These are phyloP conservation scores for Aphaenogaster ashmeadi DNA, from an alignment of 1,140 invertebrate genomes.

Conservation along the genomic window DNA sequence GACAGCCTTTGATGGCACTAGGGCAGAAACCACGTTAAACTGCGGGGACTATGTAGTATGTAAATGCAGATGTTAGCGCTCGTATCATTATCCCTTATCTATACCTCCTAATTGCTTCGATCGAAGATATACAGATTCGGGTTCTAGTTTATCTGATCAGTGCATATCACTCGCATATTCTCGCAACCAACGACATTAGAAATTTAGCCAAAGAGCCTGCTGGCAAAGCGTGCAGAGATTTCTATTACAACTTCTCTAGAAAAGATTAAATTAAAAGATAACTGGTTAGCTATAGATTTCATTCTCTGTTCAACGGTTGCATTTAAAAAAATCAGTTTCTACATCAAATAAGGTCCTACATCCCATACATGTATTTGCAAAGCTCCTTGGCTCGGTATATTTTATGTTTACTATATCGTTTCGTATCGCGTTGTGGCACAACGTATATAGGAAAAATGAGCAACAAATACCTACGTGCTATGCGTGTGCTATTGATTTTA, in stretches of 20 bases:
- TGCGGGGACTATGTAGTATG: constrained; percentile 51
- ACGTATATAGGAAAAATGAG: constrained; percentile 31
- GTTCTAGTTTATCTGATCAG: background rate
- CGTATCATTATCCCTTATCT: constrained; percentile 42
- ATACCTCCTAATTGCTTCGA: constrained; percentile 14
- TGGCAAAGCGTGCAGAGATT: background rate
- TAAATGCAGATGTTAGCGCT: constrained; percentile 48
- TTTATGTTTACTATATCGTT: background rate
- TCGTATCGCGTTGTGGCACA: background rate
- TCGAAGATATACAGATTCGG: constrained; percentile 20
- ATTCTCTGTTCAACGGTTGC: background rate
- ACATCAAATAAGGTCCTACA: background rate
- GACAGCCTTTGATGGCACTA: background rate
- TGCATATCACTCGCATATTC: constrained; percentile 8
- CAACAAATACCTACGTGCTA: constrained; percentile 18
- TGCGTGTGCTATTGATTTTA: constrained; percentile 48
- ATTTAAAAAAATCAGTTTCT: background rate
- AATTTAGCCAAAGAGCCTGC: background rate
- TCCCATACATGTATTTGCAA: background rate
- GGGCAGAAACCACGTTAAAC: background rate
- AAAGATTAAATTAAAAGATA: constrained; percentile 52
- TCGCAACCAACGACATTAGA: background rate
- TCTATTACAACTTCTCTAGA: background rate
- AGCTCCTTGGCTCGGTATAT: background rate
- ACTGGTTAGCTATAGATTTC: background rate